These are phyloP conservation scores for Plumapathes pennacea DNA, from an alignment of 92 coral and sea anemone genomes.

Conservation along the genomic window DNA sequence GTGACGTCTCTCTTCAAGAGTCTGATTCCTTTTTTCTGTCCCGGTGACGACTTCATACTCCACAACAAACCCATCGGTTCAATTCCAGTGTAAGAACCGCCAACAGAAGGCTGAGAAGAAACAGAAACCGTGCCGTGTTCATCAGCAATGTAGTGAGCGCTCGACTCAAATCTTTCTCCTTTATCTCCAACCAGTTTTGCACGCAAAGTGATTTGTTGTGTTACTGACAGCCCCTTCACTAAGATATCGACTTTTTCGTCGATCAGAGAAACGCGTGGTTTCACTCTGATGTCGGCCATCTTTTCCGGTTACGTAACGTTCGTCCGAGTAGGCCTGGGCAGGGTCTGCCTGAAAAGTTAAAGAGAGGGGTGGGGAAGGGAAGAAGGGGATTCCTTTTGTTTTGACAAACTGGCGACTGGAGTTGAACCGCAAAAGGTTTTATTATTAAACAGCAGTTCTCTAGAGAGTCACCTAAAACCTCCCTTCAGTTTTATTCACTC, in stretches of 20 bases:
- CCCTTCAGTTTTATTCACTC: no score
- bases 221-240: conserved; percentile 6
- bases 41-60: conserved; percentile 49
- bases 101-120: conserved; percentile 1
- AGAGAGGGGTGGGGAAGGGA: no score
- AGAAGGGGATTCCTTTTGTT: no score
- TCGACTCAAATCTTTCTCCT: conserved; percentile 19
- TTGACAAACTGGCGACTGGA: no score
- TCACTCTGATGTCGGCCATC: background rate
- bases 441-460: no score
- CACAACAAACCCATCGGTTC: conserved; percentile 75
- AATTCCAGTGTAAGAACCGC: conserved; percentile 61
- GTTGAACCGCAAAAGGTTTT: no score
- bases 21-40: conserved; percentile 45
- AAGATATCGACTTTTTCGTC: conserved; percentile 12
- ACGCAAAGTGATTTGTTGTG: conserved; percentile 4
- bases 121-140: conserved; percentile 8
- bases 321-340: no score
- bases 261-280: conserved; percentile 10
- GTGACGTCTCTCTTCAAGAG: conserved; percentile 62
- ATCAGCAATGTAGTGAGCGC: conserved; percentile 16
- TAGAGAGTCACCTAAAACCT: no score
- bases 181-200: conserved; percentile 17
- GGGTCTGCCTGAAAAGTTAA: no score
- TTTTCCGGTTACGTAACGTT: no score